These are phyloP conservation scores for Armadillidium nasatum DNA, from an alignment of 1,140 invertebrate species.

Conservation along the genomic window DNA sequence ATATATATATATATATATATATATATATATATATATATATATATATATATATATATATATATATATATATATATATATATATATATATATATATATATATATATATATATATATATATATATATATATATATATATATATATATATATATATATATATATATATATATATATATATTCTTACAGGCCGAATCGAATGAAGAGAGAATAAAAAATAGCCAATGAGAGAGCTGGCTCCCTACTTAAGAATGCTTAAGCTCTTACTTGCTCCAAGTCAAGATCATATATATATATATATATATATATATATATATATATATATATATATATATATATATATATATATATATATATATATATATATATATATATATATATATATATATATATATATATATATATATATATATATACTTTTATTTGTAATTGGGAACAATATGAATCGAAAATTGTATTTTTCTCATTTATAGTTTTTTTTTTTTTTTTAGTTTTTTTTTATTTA, in stretches of 20 bases:
- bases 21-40: background rate
- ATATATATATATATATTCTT: background rate
- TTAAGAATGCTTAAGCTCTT: background rate
- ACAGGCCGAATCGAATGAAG: background rate
- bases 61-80: background rate
- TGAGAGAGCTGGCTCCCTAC: background rate
- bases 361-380: too few relatives aligned
- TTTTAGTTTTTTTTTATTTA: too few relatives aligned
- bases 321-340: too few relatives aligned
- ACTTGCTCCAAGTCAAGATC: too few relatives aligned
- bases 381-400: too few relatives aligned
- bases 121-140: background rate
- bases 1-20: background rate
- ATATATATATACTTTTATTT: too few relatives aligned
- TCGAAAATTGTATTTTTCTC: too few relatives aligned
- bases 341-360: too few relatives aligned
- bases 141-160: background rate
- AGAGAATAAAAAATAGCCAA: background rate
- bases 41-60: background rate
- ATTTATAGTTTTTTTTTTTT: too few relatives aligned
- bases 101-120: background rate
- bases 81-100: background rate
- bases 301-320: too few relatives aligned
- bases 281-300: too few relatives aligned
- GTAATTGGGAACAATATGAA: too few relatives aligned